Evolutionary conservation across 2,797 vertebrate species (phyloP), one percentile per base, ranked within the genome.

Genomic region (Ceyx erithaca): DNA sequence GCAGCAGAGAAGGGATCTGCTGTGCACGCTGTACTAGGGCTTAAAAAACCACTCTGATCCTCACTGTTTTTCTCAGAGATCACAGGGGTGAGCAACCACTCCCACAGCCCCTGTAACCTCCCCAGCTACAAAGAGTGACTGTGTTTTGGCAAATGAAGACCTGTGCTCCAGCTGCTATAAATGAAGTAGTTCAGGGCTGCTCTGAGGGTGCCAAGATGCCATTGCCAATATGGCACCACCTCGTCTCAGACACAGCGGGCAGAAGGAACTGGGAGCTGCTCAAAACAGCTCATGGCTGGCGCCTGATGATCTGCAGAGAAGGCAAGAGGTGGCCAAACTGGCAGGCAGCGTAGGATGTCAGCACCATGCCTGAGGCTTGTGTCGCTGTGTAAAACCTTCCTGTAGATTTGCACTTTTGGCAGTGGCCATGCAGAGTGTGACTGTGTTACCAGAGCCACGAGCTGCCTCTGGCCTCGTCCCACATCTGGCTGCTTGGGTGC

Each of bases 281-380:
- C 80, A 23, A 3, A 70, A 58, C 14, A 63, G 58, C 66, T 83
- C 51, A 2, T 3, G 75, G 57, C 85, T 89, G 93, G 80, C 85
- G 35, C 33, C 23, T 0, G 1, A 2, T 0, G 0, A 21, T 57
- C 84, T 0, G 0, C 5, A 2, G 84, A 17, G 81, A 89, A 8
- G 5, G 43, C 10, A 8, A 41, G 57, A 1, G 0, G 23, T 19
- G 69, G 73, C 93, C 90, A 76, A 69, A 63, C 82, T 91, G 95
- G 87, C 93, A 90, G 43, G 45, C 67, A 6, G 35, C 2, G 3
- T 12, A 18, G 73, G 59, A 63, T 41, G 73, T 26, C 90, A 93
- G 83, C 28, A 2, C 19, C 1, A 0, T 52, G 73, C 69, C 77
- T 1, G 0, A 41, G 66, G 48, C 83, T 69, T 0, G 0, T 45